phyloP scores from a whole-genome alignment of 2,888 invertebrate species.

The Metallyticus violacea region DNA sequence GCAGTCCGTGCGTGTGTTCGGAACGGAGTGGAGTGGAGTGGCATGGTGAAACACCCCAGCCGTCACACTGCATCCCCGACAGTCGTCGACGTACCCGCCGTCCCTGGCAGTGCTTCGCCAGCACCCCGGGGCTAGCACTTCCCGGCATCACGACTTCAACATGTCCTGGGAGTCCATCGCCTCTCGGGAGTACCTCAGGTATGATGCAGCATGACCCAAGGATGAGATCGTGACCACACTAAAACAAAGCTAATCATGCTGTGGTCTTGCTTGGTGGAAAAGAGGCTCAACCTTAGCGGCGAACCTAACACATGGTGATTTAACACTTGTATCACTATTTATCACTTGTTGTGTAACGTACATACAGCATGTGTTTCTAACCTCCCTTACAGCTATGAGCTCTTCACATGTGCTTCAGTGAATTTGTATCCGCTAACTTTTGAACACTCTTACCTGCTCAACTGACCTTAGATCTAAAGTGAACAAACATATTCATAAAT shows the following conservation, averaged over 20 bases:
- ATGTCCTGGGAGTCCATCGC: slow-evolving; percentile 87
- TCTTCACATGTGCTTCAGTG: too few species aligned
- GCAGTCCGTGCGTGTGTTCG: not conserved
- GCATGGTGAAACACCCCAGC: not conserved
- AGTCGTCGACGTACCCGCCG: slow-evolving; percentile 33
- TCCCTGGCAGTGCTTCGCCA: slow-evolving; percentile 3
- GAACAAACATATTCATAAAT: too few species aligned
- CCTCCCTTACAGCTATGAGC: not conserved
- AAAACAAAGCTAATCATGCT: not conserved
- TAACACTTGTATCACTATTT: not conserved
- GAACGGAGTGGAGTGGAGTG: not conserved
- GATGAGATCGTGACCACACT: not conserved
- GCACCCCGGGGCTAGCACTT: slow-evolving; percentile 40
- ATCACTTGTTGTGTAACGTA: not conserved
- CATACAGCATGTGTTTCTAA: not conserved
- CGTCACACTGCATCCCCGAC: slow-evolving; percentile 34
- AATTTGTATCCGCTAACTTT: too few species aligned
- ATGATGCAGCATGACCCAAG: slow-evolving; percentile 25
- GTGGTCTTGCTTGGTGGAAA: not conserved
- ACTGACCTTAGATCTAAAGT: too few species aligned
- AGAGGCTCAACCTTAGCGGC: not conserved
- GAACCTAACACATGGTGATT: not conserved
- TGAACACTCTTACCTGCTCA: too few species aligned
- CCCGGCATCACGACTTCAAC: slow-evolving; percentile 50
- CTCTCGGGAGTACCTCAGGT: slow-evolving; percentile 79